Evolutionary conservation across 2,888 invertebrate genomes (phyloP).

Genomic region (Nineta flava): DNA sequence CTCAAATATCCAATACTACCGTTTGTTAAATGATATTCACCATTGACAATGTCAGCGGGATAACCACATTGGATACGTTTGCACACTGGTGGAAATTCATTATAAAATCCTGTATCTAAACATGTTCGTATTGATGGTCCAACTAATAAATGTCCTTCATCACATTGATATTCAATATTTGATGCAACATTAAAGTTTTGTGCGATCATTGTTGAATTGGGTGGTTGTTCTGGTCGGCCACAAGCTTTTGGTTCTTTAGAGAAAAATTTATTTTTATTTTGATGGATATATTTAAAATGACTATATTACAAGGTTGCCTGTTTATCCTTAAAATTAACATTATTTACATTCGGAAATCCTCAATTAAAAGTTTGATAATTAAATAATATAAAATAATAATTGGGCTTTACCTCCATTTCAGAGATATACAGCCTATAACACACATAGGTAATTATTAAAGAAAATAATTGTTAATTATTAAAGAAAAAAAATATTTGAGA

Average conservation of each 20-base stretch:
- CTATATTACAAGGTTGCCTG: too few relatives aligned
- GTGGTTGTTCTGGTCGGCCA: constrained; percentile 83
- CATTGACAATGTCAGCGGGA: constrained; percentile 73
- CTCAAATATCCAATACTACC: constrained; percentile 78
- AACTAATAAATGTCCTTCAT: constrained; percentile 71
- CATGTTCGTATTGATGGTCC: constrained; percentile 74
- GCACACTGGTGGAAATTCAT: constrained; percentile 85
- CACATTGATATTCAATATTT: constrained; percentile 69
- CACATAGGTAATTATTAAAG: too few relatives aligned
- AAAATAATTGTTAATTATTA: too few relatives aligned
- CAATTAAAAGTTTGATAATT: too few relatives aligned
- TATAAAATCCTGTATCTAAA: constrained; percentile 81
- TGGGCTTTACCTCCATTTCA: too few relatives aligned
- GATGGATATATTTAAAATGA: not conserved
- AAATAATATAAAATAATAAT: too few relatives aligned
- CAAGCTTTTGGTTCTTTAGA: constrained; percentile 71
- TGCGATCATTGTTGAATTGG: constrained; percentile 75
- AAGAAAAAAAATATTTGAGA: too few relatives aligned
- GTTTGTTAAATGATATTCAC: constrained; percentile 65
- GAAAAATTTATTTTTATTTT: constrained; percentile 2
- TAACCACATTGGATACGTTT: constrained; percentile 88
- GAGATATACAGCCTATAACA: too few relatives aligned
- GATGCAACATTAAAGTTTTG: constrained; percentile 68
- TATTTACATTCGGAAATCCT: too few relatives aligned
- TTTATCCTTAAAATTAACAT: too few relatives aligned